Conservation (phyloP, 2,797 vertebrate species). For the Macrochelys suwanniensis region DNA sequence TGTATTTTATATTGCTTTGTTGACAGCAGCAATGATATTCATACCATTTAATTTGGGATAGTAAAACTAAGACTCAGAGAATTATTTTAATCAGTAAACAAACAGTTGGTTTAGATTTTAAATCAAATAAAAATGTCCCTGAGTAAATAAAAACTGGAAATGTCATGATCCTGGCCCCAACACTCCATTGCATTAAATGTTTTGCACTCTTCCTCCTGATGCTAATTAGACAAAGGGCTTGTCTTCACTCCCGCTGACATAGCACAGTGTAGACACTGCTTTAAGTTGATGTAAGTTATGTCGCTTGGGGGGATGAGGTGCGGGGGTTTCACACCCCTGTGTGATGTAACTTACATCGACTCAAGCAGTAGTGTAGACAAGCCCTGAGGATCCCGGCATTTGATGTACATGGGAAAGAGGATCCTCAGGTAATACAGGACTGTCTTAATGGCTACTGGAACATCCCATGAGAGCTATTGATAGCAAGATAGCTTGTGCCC, state of each 20-base stretch:
- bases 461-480: background rate
- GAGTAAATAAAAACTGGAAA: background rate
- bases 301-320: too few species aligned
- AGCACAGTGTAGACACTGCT: too few species aligned
- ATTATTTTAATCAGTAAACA: background rate
- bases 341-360: too few species aligned
- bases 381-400: background rate
- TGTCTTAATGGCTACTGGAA: background rate
- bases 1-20: background rate
- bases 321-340: too few species aligned
- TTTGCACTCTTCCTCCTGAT: background rate
- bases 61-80: background rate
- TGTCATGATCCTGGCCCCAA: background rate
- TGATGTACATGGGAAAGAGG: background rate
- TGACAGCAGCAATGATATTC: background rate
- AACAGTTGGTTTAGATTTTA: background rate
- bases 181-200: slow-evolving; percentile 1
- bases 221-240: background rate
- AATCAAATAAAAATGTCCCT: background rate
- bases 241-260: background rate
- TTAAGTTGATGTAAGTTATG: too few species aligned
- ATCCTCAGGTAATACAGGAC: background rate
- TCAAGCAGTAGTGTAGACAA: background rate
- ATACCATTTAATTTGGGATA: background rate
- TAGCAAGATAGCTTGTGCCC: background rate